Percentiles rank a stretch among this genome's conserved stretches.
Evolutionary conservation across 2,797 vertebrate species (phyloP).

Genomic region (Phalanger gymnotis): DNA sequence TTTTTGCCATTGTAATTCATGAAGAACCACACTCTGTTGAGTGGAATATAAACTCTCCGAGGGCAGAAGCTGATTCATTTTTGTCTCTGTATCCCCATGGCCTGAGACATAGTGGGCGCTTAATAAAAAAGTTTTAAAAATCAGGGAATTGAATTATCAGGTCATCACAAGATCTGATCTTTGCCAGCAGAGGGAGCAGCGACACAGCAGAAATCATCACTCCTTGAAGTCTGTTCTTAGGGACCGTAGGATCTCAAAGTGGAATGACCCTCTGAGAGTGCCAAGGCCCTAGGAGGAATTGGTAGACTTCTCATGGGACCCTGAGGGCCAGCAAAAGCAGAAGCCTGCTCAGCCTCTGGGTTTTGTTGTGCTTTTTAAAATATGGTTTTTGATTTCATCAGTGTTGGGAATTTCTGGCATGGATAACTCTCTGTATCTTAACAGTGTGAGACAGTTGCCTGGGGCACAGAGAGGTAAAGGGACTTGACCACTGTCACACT

Average conservation of each 20-base stretch:
- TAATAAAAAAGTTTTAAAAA: constrained; percentile 15
- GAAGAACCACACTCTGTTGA: background rate
- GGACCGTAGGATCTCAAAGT: background rate
- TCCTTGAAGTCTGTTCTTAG: background rate
- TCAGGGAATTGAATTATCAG: background rate
- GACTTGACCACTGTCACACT: background rate
- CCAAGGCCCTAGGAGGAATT: background rate
- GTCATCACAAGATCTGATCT: background rate
- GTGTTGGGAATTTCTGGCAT: background rate
- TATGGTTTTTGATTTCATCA: background rate
- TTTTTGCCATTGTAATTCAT: background rate
- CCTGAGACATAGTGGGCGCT: background rate
- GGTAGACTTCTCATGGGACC: background rate
- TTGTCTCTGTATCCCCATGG: background rate
- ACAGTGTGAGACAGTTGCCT: background rate
- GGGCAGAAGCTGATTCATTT: background rate
- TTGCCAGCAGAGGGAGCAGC: background rate
- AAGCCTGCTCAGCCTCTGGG: background rate
- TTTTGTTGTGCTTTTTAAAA: background rate
- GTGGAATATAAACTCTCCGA: background rate
- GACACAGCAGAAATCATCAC: background rate
- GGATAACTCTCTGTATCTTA: background rate
- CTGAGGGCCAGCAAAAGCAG: too few species aligned
- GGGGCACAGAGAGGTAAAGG: background rate
- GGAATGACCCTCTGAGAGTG: background rate